Percentiles rank a stretch among this genome's conserved stretches.
These are phyloP conservation scores for Thymelicus lineola DNA, from an alignment of 2,888 invertebrate species.

Conservation along the genomic window DNA sequence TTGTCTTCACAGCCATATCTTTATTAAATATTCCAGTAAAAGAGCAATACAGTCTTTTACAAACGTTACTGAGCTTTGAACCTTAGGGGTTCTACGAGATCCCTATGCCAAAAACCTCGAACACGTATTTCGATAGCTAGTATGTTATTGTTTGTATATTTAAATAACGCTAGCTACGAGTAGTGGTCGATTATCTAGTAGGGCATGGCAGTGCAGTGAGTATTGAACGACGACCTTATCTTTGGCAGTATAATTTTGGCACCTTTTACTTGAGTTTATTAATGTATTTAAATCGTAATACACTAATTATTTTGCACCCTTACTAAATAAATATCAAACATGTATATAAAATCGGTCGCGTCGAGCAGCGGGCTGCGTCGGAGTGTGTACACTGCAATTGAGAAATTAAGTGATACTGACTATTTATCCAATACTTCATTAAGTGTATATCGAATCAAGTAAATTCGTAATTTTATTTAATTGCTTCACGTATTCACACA, in stretches of 20 bases:
- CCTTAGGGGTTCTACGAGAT: background rate
- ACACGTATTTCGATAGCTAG: background rate
- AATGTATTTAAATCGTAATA: slow-evolving; percentile 5
- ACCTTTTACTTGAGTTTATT: background rate
- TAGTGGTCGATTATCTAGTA: background rate
- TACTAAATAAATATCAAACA: slow-evolving; percentile 25
- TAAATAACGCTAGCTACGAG: background rate
- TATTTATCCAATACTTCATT: slow-evolving; percentile 16
- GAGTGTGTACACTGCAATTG: slow-evolving; percentile 33
- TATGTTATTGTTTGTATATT: background rate
- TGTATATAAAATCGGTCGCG: slow-evolving; percentile 27
- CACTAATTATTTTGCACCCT: slow-evolving; percentile 1
- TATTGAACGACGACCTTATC: background rate
- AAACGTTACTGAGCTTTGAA: background rate
- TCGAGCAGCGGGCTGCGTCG: slow-evolving; percentile 20
- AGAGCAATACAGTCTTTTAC: slow-evolving; percentile 27
- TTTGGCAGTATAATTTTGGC: slow-evolving; percentile 1
- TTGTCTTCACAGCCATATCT: slow-evolving; percentile 34
- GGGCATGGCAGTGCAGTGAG: background rate
- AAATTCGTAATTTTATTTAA: slow-evolving; percentile 29
- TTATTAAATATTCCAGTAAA: slow-evolving; percentile 33
- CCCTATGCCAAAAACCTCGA: background rate
- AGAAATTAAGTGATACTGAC: slow-evolving; percentile 32
- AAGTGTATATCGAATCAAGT: slow-evolving; percentile 9
- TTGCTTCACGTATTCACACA: slow-evolving; percentile 16